phyloP scores from a whole-genome alignment of 1,140 invertebrate species.

The Aricia agestis region DNA sequence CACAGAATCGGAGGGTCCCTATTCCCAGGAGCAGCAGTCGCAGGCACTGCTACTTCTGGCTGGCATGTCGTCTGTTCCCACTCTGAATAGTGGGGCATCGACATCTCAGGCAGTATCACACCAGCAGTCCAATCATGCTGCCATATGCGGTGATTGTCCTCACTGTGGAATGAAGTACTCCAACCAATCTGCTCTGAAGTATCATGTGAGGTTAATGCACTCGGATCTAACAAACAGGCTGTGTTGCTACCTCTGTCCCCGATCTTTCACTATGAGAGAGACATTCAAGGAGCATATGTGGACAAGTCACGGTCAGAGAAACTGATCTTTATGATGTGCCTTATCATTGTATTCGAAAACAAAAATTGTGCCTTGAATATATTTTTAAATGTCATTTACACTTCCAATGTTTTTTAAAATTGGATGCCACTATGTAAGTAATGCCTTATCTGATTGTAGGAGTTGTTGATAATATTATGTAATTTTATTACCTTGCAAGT shows the following conservation, averaged over 20 bases:
- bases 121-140: constrained; percentile 75
- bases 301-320: constrained; percentile 79
- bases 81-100: constrained; percentile 49
- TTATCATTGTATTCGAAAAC: constrained; percentile 33
- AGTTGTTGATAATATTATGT: neutral
- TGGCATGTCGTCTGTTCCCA: constrained; percentile 56
- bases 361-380: constrained; percentile 42
- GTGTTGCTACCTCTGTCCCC: constrained; percentile 81
- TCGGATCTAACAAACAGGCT: constrained; percentile 80
- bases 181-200: constrained; percentile 82
- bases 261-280: constrained; percentile 80
- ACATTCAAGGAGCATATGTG: constrained; percentile 82
- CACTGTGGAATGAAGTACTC: constrained; percentile 81
- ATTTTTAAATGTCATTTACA: constrained; percentile 28
- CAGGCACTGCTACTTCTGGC: constrained; percentile 59
- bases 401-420: constrained; percentile 11
- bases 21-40: constrained; percentile 57
- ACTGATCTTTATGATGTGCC: constrained; percentile 64
- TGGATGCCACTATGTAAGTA: constrained; percentile 12
- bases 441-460: neutral
- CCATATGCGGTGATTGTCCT: constrained; percentile 80
- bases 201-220: constrained; percentile 82
- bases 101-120: constrained; percentile 52
- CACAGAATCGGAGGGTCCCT: constrained; percentile 52
- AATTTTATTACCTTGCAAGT: constrained; percentile 1